Base-by-base conservation (phyloP, 1,140 invertebrate genomes). In the Drosophila ercepeae region DNA sequence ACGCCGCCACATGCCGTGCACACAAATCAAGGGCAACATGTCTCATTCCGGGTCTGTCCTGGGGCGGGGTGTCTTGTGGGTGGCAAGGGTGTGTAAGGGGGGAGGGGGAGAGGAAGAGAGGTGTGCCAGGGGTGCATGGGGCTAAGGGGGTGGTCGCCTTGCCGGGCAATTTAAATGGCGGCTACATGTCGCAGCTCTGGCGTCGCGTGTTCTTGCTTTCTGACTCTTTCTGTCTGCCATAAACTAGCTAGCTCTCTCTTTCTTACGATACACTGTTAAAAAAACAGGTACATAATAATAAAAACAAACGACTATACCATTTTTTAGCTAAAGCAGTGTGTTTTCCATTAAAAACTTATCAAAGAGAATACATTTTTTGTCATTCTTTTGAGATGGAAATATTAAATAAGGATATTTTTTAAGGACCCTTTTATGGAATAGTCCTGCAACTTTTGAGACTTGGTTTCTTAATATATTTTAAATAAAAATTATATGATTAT, bases 21-120 rank as follows among this genome's bases (percentile, higher is more conserved):
- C 81, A 86, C 81, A 86, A 86, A 86, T 88, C 81, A 86, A 86
- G 81, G 81, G 82, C 81, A 72, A 88, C 82, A 81, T 86, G 81
- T 70, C 72, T 75, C 75, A 83, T 83, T 83, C 70, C 69, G 70
- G 69, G 68, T 73, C 54, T 53, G 67, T 36, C 49, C 54, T 4
- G 21, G 21, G 34, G 5, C 3, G 34, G 13, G n/a, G 13, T n/a
- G 13, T 1, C 8, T 16, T 13, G n/a, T 14, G 34, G n/a, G 13
- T 13, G 34, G 34, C 4, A 9, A 11, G 13, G 51, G 34, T 23
- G 18, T 44, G 7, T 1, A 19, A 14, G 13, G 46, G 27, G n/a
- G n/a, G n/a, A n/a, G n/a, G n/a, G n/a, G n/a, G n/a, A n/a, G n/a
- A n/a, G n/a, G n/a, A n/a, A n/a, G n/a, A n/a, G n/a, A n/a, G n/a